Percentiles rank a stretch among this genome's conserved stretches.
phyloP scores from a whole-genome alignment of 1,140 invertebrate species.

The Rhopalosiphum maidis region DNA sequence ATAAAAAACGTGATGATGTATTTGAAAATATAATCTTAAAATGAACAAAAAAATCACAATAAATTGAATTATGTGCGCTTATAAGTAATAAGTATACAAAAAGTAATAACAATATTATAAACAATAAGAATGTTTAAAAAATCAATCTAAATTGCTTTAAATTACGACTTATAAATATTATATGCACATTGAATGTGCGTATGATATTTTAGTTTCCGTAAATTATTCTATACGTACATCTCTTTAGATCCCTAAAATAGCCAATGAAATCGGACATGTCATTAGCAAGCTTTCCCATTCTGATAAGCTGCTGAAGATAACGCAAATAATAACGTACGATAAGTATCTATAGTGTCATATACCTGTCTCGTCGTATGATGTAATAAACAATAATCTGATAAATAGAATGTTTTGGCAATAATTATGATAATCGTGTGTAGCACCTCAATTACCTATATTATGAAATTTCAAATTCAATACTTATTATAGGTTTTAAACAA shows the following conservation, averaged over 20 bases:
- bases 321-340: background rate
- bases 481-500: background rate
- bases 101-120: background rate
- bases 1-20: too few relatives aligned
- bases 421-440: background rate
- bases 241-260: background rate
- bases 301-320: background rate
- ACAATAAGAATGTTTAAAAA: background rate
- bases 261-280: background rate
- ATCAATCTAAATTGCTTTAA: background rate
- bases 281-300: background rate
- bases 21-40: background rate
- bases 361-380: background rate
- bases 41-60: background rate
- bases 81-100: background rate
- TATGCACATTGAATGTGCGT: too few relatives aligned
- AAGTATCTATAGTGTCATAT: background rate
- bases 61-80: background rate
- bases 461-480: background rate
- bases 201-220: background rate
- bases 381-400: background rate
- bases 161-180: background rate
- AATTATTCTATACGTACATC: background rate
- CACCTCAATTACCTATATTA: background rate
- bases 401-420: background rate